Evolutionary conservation across 23 tunicate genomes (phyloP).

Genomic region (Ascidia mentula): DNA sequence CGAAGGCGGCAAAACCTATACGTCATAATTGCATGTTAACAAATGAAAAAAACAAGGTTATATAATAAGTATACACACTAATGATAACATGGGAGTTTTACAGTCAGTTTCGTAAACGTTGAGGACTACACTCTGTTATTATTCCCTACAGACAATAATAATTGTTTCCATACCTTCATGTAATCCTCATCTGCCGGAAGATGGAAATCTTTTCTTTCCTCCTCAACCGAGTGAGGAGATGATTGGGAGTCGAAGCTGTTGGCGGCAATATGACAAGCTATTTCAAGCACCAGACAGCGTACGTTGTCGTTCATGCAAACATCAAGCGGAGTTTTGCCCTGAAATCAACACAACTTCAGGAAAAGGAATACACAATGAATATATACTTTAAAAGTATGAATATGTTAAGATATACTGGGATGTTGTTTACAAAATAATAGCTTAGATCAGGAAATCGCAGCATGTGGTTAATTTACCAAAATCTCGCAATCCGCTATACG

Average conservation of each 20-base stretch:
- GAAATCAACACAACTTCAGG: neutral
- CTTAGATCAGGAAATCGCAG: neutral
- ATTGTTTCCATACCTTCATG: slow-evolving; percentile 39
- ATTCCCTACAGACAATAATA: too few relatives aligned
- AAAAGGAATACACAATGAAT: neutral
- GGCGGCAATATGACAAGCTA: slow-evolving; percentile 40
- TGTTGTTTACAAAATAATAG: too few relatives aligned
- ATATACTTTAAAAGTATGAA: neutral
- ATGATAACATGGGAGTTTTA: too few relatives aligned
- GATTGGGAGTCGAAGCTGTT: neutral
- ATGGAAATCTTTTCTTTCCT: neutral
- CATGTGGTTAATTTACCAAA: too few relatives aligned
- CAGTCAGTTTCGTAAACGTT: too few relatives aligned
- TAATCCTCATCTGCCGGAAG: slow-evolving; percentile 23
- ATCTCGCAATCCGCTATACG: too few relatives aligned
- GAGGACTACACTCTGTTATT: too few relatives aligned
- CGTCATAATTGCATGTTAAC: too few relatives aligned
- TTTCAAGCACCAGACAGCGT: slow-evolving; percentile 20
- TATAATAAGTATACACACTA: too few relatives aligned
- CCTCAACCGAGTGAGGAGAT: neutral
- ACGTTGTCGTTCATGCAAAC: slow-evolving; percentile 29
- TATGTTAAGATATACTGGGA: neutral
- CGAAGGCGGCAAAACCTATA: slow-evolving; percentile 34
- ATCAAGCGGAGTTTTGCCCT: slow-evolving; percentile 72
- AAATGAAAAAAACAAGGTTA: too few relatives aligned